Evolutionary conservation across 1,140 invertebrate species (phyloP).

Genomic region (Oncopodura yosiiana): DNA sequence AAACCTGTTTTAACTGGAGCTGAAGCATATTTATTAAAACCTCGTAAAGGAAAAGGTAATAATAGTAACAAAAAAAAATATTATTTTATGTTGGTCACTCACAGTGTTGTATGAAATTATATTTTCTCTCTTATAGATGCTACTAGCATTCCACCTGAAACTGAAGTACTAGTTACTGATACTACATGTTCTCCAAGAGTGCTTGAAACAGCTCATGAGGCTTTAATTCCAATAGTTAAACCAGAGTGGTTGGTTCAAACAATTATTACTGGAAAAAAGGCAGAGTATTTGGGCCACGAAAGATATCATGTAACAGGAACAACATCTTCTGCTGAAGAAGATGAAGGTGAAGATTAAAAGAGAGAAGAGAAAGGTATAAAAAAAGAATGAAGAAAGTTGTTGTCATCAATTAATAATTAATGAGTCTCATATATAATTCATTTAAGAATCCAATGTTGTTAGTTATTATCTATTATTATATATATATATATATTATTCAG

Average conservation of each 20-base stretch:
- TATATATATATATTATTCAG: too few relatives aligned
- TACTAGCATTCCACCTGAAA: conserved; percentile 21
- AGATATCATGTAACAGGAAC: conserved; percentile 4
- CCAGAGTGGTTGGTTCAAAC: conserved; percentile 34
- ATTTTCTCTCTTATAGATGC: not conserved
- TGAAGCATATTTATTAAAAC: conserved; percentile 24
- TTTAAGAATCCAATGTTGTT: not conserved
- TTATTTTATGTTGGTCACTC: not conserved
- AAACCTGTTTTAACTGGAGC: conserved; percentile 31
- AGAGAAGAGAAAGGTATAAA: not conserved
- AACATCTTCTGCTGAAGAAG: not conserved
- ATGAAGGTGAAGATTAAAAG: not conserved
- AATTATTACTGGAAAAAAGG: conserved; percentile 27
- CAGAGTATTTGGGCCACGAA: conserved; percentile 22
- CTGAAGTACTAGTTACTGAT: conserved; percentile 28
- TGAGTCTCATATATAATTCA: not conserved
- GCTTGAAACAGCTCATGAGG: not conserved
- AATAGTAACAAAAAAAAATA: not conserved
- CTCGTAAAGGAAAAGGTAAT: conserved; percentile 17
- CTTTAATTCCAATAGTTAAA: conserved; percentile 25
- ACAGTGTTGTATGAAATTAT: not conserved
- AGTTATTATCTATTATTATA: too few relatives aligned
- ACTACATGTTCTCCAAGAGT: conserved; percentile 10
- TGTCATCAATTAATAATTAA: not conserved
- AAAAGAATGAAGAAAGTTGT: not conserved